Base-by-base conservation (phyloP, 1,140 invertebrate genomes). In the Magallana ariakensis region DNA sequence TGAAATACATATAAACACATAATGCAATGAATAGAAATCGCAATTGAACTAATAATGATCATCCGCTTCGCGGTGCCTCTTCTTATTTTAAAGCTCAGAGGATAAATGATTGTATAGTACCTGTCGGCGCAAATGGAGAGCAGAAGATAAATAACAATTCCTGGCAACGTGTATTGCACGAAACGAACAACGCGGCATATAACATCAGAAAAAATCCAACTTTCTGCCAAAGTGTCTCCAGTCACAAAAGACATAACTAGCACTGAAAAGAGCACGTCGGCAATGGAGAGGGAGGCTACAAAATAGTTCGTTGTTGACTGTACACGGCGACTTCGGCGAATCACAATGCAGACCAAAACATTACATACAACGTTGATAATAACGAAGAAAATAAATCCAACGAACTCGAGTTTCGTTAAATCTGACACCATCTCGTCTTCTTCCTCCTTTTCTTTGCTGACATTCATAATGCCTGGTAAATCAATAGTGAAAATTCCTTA, bases 281-380 rank as follows among this genome's bases (percentile, higher is more conserved):
- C 80, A 11, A 83, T 56, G 16, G 93, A 92, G 9, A 93, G 66
- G 0, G 90, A 88, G 0, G 91, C 87, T n/a, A 94, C 91, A 87
- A 94, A 94, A 81, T 91, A 93, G 87, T 94, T 94, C 13, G 93
- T 94, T 10, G 93, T 93, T 53, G 92, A 93, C 85, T 93, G 93
- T n/a, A 94, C 89, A 13, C 92, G 88, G 8, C 93, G 85, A 70
- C 91, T 92, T 13, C 92, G 85, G 84, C 91, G 86, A 57, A 94
- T 92, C 16, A 94, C 93, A 13, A 93, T n/a, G 33, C 92, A 91
- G 11, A 93, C 92, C 9, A 94, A 86, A 8, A 91, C 33, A 85
- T 94, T 94, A 16, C 92, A 92, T 33, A 91, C 16, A 11, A 93
- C 33, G 5, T 90, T 87, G 11, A 91, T 3, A 13, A 90, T 54